Base-by-base conservation (phyloP, 2,888 invertebrate genomes). In the Pemphredon lugubris region DNA sequence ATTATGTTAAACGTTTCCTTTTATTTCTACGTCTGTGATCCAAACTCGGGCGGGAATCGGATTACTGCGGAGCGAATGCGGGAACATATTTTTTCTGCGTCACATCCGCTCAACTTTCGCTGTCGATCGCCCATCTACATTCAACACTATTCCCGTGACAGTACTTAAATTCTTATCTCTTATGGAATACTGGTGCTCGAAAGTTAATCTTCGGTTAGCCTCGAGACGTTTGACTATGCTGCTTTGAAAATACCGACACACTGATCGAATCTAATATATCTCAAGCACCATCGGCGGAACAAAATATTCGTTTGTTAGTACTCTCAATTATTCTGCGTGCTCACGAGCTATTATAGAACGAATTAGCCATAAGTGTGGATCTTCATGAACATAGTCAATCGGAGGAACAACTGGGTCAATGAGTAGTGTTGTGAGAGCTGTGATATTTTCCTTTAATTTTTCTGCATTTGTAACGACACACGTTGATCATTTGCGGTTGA, bases 381-480 rank as follows among this genome's bases (percentile, higher is more conserved):
- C 37, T 69, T 63, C 48, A 47, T 37, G 57, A 63, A 32, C 2
- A 30, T 37, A 53, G 30, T 53, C 47, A 42, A 4, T 11, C 32
- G 5, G n/a, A 9, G 14, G 21, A 37, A 20, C 40, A 81, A 70
- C 34, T 74, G 68, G 72, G 72, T 71, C 66, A 73, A 39, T 51
- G 58, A 59, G 37, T 59, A 21, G 40, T 70, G 37, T 65, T 40
- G 44, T 50, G 34, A 26, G 37, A 69, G 30, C 42, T 51, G 40
- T 45, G 50, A 37, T 55, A 48, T 34, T 59, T 59, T 58, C 9
- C 18, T 58, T 40, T 13, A n/a, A 45, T 34, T 70, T 55, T 54
- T 20, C 20, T 18, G 2, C 30, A 7, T n/a, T 23, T 30, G 3
- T 39, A 26, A 2, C 13, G 42, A 30, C 47, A 30, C 9, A n/a